Base-by-base conservation (phyloP, 2,797 vertebrate genomes). In the Carcharodon carcharias region DNA sequence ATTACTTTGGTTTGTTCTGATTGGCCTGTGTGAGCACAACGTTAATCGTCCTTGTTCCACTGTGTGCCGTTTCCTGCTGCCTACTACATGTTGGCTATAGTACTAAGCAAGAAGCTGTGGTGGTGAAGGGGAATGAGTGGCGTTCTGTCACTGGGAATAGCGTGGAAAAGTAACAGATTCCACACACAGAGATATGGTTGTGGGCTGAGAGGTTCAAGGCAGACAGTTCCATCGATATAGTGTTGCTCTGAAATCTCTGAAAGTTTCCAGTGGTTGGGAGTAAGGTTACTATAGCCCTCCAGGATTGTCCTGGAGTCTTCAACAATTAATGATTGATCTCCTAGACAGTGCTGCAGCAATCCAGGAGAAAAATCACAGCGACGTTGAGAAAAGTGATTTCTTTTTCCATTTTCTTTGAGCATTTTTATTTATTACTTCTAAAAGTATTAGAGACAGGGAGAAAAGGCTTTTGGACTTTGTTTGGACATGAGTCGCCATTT, bases 381-480 rank as follows among this genome's bases (percentile, higher is more conserved):
- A 8, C 16, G 45, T 21, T 40, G 8, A 91, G 56, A 58, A 56
- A 56, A 87, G 21, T 82, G 40, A 82, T 54, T 88, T 54, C 54
- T 1, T 50, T 50, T 50, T 50, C 45, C 45, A 50, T 58, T 61
- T 89, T 61, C 26, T 35, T 35, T 89, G 61, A 23, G 3, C n/a
- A 65, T 28, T 91, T 93, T 93, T 23, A 61, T 65, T 93, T 40
- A n/a, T 93, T 93, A 23, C 35, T 65, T 93, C 7, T 93, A 93
- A 93, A 28, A 16, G 28, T 93, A 93, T 26, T 65, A 18, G n/a
- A n/a, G 18, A 85, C 31, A n/a, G 3, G 9, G 31, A 45, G 12
- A 93, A 40, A 11, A 40, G n/a, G 18, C 56, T 91, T 18, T 16
- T 91, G 7, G 61, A 40, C 89, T 92, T 8, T 21, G 16, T 40